Conservation (phyloP, 2,797 vertebrate species). For the Setipinna tenuifilis region DNA sequence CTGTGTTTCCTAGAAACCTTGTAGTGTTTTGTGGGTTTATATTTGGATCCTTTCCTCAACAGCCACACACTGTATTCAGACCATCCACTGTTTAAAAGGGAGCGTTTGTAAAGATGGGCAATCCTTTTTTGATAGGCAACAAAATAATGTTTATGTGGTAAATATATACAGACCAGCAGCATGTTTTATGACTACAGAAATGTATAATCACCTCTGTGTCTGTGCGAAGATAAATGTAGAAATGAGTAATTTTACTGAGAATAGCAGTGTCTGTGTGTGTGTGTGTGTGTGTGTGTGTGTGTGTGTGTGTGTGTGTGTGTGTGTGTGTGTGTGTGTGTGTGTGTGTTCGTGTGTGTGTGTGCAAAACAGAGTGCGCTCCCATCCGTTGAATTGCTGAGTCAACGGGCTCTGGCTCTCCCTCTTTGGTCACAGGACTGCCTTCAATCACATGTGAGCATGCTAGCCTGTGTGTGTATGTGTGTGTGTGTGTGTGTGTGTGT, state of each 20-base stretch:
- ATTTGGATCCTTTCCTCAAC: not conserved
- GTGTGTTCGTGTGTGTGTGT: not conserved
- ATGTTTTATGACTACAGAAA: no score
- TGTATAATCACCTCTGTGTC: no score
- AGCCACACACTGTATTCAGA: not conserved
- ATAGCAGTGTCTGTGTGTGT: not conserved
- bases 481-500: not conserved
- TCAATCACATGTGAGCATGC: constrained; percentile 8
- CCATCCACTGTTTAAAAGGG: not conserved
- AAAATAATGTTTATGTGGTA: not conserved
- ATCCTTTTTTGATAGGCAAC: not conserved
- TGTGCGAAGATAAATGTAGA: not conserved
- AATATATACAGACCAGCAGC: not conserved
- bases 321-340: constrained; percentile 37
- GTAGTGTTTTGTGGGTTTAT: no score
- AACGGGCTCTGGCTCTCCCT: not conserved
- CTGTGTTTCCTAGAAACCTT: not conserved
- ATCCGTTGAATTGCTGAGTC: constrained; percentile 3
- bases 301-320: constrained; percentile 34
- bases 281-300: constrained; percentile 23
- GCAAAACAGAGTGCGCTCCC: constrained; percentile 10
- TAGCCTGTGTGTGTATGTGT: constrained; percentile 19
- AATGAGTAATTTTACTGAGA: no score
- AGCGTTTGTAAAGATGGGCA: not conserved
- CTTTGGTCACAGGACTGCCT: constrained; percentile 20